Evolutionary conservation across 2,888 invertebrate genomes (phyloP).

Genomic region (Eupeodes luniger): DNA sequence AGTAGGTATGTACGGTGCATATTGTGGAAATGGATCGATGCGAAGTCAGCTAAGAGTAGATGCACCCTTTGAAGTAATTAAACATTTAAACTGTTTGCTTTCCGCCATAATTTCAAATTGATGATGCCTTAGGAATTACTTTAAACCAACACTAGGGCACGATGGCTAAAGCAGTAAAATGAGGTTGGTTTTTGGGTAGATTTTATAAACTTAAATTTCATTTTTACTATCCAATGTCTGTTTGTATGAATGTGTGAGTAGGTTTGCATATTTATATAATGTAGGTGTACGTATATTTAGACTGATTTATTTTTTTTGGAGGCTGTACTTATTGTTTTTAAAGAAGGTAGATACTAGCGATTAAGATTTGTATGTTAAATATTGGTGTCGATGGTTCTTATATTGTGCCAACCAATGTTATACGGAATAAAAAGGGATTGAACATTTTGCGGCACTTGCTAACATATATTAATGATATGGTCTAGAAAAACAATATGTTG

Average conservation of each 20-base stretch:
- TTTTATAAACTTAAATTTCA: slow-evolving; percentile 40
- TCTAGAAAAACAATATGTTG: too few relatives aligned
- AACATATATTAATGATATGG: too few relatives aligned
- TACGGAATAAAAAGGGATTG: too few relatives aligned
- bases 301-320: too few relatives aligned
- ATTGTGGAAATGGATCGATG: slow-evolving; percentile 26
- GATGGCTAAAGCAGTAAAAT: slow-evolving; percentile 64
- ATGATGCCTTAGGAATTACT: slow-evolving; percentile 74
- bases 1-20: slow-evolving; percentile 3
- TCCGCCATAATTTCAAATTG: slow-evolving; percentile 76
- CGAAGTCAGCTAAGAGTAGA: slow-evolving; percentile 67
- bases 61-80: slow-evolving; percentile 72
- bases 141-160: slow-evolving; percentile 68
- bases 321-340: too few relatives aligned
- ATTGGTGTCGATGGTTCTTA: too few relatives aligned
- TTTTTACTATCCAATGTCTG: slow-evolving; percentile 25
- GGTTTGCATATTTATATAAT: too few relatives aligned
- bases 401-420: too few relatives aligned
- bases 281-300: too few relatives aligned
- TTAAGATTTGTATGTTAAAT: too few relatives aligned
- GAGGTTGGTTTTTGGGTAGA: slow-evolving; percentile 57
- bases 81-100: slow-evolving; percentile 76
- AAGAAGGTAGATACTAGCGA: too few relatives aligned
- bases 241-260: neutral
- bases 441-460: too few relatives aligned